phyloP scores from a whole-genome alignment of 1,140 invertebrate genomes.

The Camponotus floridanus region DNA sequence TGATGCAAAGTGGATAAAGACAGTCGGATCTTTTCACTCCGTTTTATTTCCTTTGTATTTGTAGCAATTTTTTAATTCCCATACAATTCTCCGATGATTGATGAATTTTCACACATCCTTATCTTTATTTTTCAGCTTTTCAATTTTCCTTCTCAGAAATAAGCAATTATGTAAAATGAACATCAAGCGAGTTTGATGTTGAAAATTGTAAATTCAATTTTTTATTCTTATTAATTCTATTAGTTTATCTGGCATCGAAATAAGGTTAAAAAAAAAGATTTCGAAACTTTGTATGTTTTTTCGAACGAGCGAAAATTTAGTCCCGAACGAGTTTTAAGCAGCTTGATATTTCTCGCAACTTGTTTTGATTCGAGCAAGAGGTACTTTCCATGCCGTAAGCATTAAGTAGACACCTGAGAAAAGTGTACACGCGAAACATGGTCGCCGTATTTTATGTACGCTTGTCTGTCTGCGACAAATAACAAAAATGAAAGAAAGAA shows the following conservation, averaged over 20 bases:
- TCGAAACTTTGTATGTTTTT: neutral
- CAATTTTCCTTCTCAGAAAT: neutral
- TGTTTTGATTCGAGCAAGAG: conserved; percentile 67
- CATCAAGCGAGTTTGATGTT: too few species aligned
- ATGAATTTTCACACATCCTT: neutral
- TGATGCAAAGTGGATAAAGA: too few species aligned
- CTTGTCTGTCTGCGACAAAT: neutral
- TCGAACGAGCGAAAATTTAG: conserved; percentile 63
- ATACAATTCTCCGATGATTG: neutral
- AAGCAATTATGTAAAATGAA: too few species aligned
- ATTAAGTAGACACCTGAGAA: conserved; percentile 70
- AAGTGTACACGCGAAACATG: conserved; percentile 53
- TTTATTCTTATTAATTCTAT: neutral
- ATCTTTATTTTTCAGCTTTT: neutral
- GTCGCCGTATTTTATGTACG: neutral
- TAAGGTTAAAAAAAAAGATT: neutral
- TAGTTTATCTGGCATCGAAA: too few species aligned
- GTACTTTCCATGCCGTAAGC: conserved; percentile 73
- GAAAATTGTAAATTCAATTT: too few species aligned
- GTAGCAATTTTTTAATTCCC: too few species aligned
- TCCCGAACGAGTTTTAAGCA: conserved; percentile 66
- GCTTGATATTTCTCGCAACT: conserved; percentile 71
- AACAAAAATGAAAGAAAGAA: neutral
- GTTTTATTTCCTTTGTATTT: too few species aligned
- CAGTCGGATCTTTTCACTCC: too few species aligned